Evolutionary conservation across 2,888 invertebrate species (phyloP), one percentile per base, ranked within the genome.

Genomic region (Gryllus longicercus): DNA sequence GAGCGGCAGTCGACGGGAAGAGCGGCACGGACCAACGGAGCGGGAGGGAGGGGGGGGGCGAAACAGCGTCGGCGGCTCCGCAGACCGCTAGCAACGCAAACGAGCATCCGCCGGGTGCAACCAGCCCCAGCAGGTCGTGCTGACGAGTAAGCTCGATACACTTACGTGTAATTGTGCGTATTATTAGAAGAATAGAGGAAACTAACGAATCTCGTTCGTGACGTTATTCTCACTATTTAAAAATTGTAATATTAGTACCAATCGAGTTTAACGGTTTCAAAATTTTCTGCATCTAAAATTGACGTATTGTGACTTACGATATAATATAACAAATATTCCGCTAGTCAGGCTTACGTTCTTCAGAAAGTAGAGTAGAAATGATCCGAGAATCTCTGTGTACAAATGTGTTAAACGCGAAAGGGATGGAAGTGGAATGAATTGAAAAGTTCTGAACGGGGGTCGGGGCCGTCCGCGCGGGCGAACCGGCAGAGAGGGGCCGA

Each of bases 171-270:
- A 63, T 63, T 63, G 63, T 63, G 63, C 63, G 63, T 63, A 63
- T 63, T 63, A 63, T 63, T 63, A 63, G 63, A 63, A 63, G 63
- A 63, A 63, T 63, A 63, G 63, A 63, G 63, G 63, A 63, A 14
- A 63, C 63, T 63, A 63, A 63, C n/a, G 63, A 63, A 63, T 63
- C 63, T n/a, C 63, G 63, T 63, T 63, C 63, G 63, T 63, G 63
- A 63, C 63, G 63, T 63, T 63, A 63, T 63, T 63, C 63, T 63
- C 63, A 63, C 63, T 63, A 63, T 0, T 63, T 63, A 63, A 63
- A 63, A 63, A 63, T n/a, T 63, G 63, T 63, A 63, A 63, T 38
- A 38, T 63, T 63, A 63, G 63, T 63, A 63, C 63, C 63, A 63
- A 63, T 63, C 63, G 63, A 63, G 63, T 63, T 38, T 18, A 63